These are phyloP conservation scores for Streblospio benedicti DNA, from an alignment of 1,140 invertebrate species.

Conservation along the genomic window DNA sequence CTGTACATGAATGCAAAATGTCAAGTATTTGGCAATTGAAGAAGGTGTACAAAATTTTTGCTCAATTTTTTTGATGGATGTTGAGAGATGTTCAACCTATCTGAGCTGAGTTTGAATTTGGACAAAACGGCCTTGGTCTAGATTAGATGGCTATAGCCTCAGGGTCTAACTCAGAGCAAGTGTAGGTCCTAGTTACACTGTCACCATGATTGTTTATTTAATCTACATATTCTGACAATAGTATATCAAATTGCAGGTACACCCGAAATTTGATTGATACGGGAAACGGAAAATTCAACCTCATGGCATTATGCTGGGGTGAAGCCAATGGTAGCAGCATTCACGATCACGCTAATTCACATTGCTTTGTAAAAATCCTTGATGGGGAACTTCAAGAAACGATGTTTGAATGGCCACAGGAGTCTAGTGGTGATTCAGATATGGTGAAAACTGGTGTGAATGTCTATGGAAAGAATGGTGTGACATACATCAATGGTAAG, in stretches of 20 bases:
- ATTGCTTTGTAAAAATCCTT: constrained; percentile 89
- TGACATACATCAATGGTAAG: constrained; percentile 93
- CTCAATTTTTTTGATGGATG: no score
- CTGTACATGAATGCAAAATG: no score
- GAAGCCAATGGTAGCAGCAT: constrained; percentile 91
- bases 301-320: constrained; percentile 95
- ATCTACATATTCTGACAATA: no score
- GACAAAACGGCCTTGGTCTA: no score
- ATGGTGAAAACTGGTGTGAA: constrained; percentile 57
- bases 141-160: no score
- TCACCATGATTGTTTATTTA: no score
- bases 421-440: not conserved
- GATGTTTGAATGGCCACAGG: constrained; percentile 63
- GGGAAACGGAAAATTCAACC: constrained; percentile 91
- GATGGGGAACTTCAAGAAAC: constrained; percentile 52
- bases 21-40: no score
- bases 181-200: no score
- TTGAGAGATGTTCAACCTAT: no score
- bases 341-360: constrained; percentile 90
- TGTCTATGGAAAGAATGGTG: constrained; percentile 62
- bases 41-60: no score
- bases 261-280: constrained; percentile 41
- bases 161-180: no score
- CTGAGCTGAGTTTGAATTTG: no score
- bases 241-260: constrained; percentile 40